Base-by-base conservation (phyloP, 37 sponge, comb jelly and placozoan species). In the Amphimedon queenslandica region DNA sequence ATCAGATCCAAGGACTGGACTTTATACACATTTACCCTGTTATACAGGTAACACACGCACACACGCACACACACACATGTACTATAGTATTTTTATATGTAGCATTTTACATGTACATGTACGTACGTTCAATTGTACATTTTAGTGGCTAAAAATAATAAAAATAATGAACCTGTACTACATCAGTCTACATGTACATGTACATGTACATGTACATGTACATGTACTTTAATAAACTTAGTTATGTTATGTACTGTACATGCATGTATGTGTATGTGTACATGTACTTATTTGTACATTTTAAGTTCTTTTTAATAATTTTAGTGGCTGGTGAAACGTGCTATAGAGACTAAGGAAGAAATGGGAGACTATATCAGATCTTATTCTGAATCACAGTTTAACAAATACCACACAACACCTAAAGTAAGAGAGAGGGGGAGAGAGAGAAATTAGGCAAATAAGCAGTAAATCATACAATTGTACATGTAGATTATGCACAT, bases 1-100 rank as follows among this genome's bases (percentile, higher is more conserved):
- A 97, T 66, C 98, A 97, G 84, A 97, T 97, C 20, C 98, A 97
- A 70, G 98, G 98, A 0, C 77, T 97, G 42, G 98, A 97, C 74
- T 97, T 91, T 74, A 90, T 97, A 55, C 89, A 94, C 71, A 97
- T 97, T 63, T 97, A 78, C 73, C 98, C 98, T 42, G 98, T 97
- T 25, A 89, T 97, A 35, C 98, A 97, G 83, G 88, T 87, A n/a
- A 30, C 55, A n/a, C n/a, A n/a, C n/a, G n/a, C n/a, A n/a, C n/a
- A n/a, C n/a, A n/a, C n/a, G n/a, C n/a, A n/a, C 20, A 77, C n/a
- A 38, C n/a, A n/a, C n/a, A n/a, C n/a, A n/a, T n/a, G n/a, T n/a
- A n/a, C n/a, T n/a, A n/a, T n/a, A n/a, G n/a, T n/a, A n/a, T n/a
- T n/a, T n/a, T n/a, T n/a, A n/a, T n/a, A n/a, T n/a, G n/a, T n/a